These are phyloP conservation scores for Cyanocitta stelleri DNA, from an alignment of 2,113 vertebrate genomes.

Conservation along the genomic window DNA sequence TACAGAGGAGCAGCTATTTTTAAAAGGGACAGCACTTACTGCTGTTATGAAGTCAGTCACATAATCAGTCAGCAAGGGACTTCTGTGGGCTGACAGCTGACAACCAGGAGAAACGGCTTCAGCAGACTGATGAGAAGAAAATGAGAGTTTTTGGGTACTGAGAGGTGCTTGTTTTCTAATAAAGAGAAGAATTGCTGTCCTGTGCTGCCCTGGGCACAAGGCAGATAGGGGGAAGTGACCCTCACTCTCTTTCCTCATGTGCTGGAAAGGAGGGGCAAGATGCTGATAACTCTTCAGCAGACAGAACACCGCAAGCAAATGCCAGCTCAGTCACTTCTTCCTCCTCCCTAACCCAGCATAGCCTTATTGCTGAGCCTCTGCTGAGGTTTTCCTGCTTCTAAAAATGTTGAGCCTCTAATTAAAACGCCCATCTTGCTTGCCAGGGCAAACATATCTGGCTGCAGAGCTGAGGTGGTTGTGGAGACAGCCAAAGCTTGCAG, in stretches of 20 bases:
- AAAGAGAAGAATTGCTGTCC: neutral
- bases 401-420: slow-evolving; percentile 43
- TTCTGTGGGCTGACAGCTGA: slow-evolving; percentile 17
- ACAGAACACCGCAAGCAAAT: neutral
- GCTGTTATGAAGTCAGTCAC: neutral
- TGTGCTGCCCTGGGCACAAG: neutral
- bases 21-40: slow-evolving; percentile 3
- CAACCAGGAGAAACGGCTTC: neutral
- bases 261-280: neutral
- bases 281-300: neutral
- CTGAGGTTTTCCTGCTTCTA: slow-evolving; percentile 56
- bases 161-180: neutral
- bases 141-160: neutral
- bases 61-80: neutral
- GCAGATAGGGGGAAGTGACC: neutral
- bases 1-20: slow-evolving; percentile 16
- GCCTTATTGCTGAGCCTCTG: neutral
- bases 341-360: neutral
- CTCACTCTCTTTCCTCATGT: accelerated
- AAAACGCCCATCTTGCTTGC: neutral
- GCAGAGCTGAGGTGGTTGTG: neutral
- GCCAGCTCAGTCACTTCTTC: neutral
- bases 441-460: neutral
- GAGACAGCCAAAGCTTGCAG: neutral
- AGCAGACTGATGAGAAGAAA: neutral